Base-by-base conservation (phyloP, 2,113 vertebrate species). In the Burhinus bistriatus region DNA sequence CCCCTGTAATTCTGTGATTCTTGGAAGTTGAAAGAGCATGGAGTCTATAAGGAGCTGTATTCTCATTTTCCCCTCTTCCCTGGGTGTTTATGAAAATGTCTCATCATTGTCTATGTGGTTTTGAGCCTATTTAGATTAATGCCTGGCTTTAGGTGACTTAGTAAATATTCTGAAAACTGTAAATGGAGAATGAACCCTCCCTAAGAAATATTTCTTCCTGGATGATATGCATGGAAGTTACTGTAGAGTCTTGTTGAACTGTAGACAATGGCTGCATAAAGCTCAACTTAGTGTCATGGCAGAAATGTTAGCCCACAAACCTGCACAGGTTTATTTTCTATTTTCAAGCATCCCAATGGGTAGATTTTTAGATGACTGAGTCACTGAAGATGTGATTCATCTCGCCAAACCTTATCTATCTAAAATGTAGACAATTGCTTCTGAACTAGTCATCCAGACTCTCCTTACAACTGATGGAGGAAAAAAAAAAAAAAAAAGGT, bases 401-500 rank as follows among this genome's bases (percentile, higher is more conserved):
- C 15, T 70, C 10, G 0, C 16, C 23, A 87, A 73, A 70, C 3
- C 14, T 72, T 30, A 30, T 23, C 11, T 57, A 66, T 32, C 16
- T 58, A 57, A 92, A 88, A 45, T 1, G 2, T 15, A 65, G 21
- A 38, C 6, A 26, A 5, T 52, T 65, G 52, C n/a, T 76, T 86
- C 42, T n/a, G 6, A 45, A 68, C 26, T 42, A 76, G 20, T 36
- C 13, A 51, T 69, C 3, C 9, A 83, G n/a, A 76, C 12, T 62
- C 1, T 42, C 19, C 79, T 82, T 79, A 21, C 4, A 65, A 54
- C 1, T 61, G 34, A 40, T 2, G 4, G 4, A 9, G 3, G 4
- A 3, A 6, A 3, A 3, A 1, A 15, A 26, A 27, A 40, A 26
- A 20, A 3, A 4, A 11, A 13, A 20, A 22, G 12, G 0, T 3